Evolutionary conservation across 2,797 vertebrate species (phyloP), one percentile per base, ranked within the genome.

Genomic region (Dryobates pubescens): DNA sequence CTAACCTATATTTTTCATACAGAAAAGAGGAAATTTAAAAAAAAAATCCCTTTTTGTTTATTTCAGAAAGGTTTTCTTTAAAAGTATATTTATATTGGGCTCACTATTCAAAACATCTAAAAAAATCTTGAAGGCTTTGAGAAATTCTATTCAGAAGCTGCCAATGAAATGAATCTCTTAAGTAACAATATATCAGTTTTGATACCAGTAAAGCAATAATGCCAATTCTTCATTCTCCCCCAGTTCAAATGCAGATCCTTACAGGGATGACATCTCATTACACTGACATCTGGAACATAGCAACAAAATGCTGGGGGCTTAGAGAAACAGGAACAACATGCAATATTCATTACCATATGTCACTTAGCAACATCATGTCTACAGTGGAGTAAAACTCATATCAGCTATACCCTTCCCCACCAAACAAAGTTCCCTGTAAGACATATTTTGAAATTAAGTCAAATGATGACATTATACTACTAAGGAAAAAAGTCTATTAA

Each of bases 291-390:
- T 97, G 93, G 91, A 95, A 94, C 38, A 47, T 41, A 86, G 83
- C 81, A 95, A 92, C 90, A 96, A 96, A 96, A 93, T 82, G 72
- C 84, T 94, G 71, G 84, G 94, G 94, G 96, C 94, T 94, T 76
- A 80, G 92, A 95, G 84, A 90, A 93, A 88, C 29, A 88, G 73
- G 57, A 93, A 73, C 83, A 93, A 91, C 83, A 94, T 89, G 73
- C 58, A 79, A 34, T 94, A 90, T 86, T 84, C 78, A 89, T 92
- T 94, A 93, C 92, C 92, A 94, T 94, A 89, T 94, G 92, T 94
- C 96, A 96, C 93, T 97, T 96, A 95, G 95, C 90, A 96, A 96
- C 93, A 57, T 86, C 96, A 94, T 0, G 3, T 81, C 83, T 81
- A 83, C 51, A 88, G 61, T 77, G 79, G 73, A 85, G 82, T 54